Evolutionary conservation across 2,797 vertebrate species (phyloP), one percentile per base, ranked within the genome.

Genomic region (Sardinella longiceps): DNA sequence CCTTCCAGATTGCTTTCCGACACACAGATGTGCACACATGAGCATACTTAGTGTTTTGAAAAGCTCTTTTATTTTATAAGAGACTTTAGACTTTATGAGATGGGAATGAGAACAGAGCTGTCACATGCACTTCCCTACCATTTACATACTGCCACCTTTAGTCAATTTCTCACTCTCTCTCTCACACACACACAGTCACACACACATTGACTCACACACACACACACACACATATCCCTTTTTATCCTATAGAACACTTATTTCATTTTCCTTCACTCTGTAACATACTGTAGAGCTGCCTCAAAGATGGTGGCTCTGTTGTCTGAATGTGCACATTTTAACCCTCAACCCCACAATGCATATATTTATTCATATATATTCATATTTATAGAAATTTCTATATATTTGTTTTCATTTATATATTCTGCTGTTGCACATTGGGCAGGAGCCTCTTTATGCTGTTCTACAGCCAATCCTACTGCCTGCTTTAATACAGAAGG

Each of bases 71-170:
- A 77, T 77, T 77, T 77, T 23, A 74, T 33, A 77, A 77, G 70
- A 77, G 33, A 77, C 70, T 77, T 10, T 43, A 77, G 70, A 77
- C 70, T 39, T 77, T 37, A 77, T 77, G 70, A 77, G 70, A 77
- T 77, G 70, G 70, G 66, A 43, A 77, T 77, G 70, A 77, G 37
- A 77, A 77, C 70, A 77, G 70, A 77, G 37, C 37, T 39, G 70
- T 77, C 33, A 77, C 70, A 77, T 77, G 70, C 70, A 77, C 15
- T 77, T 77, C 70, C 70, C 70, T 77, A 33, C 33, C 70, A 77
- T 77, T 77, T 39, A 77, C 15, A 43, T 43, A 89, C 90, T 58
- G 88, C 85, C 82, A 33, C 87, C 82, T 82, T 86, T 74, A 86
- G 81, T 23, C 51, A 53, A 18, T 23, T 53, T 48, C 46, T 48